These are phyloP conservation scores for Camponotus pennsylvanicus DNA, from an alignment of 1,140 invertebrate species.

Conservation along the genomic window DNA sequence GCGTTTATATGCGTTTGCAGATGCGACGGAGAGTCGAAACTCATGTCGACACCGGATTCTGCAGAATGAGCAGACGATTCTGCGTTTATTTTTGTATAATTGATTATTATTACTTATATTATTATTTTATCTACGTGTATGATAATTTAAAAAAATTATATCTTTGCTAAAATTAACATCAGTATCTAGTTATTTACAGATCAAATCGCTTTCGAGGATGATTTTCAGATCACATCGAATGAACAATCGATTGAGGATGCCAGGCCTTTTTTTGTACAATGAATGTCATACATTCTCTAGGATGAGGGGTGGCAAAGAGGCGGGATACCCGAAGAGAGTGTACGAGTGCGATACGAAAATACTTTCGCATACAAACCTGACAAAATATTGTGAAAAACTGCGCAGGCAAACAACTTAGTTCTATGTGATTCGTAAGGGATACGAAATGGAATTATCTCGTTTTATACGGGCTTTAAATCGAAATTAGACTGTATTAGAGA, in stretches of 20 bases:
- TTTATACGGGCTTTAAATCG: neutral
- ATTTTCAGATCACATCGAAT: slow-evolving; percentile 15
- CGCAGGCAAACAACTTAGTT: slow-evolving; percentile 50
- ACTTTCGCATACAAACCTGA: slow-evolving; percentile 64
- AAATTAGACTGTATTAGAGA: neutral
- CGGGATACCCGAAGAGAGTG: slow-evolving; percentile 26
- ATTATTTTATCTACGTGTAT: neutral
- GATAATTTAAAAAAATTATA: neutral
- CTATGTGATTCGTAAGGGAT: slow-evolving; percentile 13
- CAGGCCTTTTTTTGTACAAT: slow-evolving; percentile 13
- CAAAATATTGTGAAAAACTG: slow-evolving; percentile 72
- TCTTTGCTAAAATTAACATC: neutral
- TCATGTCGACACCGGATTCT: neutral
- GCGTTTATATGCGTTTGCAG: neutral
- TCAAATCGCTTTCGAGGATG: neutral
- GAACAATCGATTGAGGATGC: slow-evolving; percentile 6
- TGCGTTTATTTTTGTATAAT: neutral
- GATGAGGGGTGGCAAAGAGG: slow-evolving; percentile 35
- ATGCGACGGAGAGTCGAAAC: slow-evolving; percentile 1
- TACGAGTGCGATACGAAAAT: slow-evolving; percentile 32
- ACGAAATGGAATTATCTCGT: neutral
- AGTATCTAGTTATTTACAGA: neutral
- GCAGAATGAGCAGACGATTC: neutral
- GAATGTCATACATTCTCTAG: slow-evolving; percentile 4
- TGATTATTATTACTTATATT: neutral